Evolutionary conservation across 2,888 invertebrate species (phyloP), one percentile per base, ranked within the genome.

Genomic region (Sussaba pulchella): DNA sequence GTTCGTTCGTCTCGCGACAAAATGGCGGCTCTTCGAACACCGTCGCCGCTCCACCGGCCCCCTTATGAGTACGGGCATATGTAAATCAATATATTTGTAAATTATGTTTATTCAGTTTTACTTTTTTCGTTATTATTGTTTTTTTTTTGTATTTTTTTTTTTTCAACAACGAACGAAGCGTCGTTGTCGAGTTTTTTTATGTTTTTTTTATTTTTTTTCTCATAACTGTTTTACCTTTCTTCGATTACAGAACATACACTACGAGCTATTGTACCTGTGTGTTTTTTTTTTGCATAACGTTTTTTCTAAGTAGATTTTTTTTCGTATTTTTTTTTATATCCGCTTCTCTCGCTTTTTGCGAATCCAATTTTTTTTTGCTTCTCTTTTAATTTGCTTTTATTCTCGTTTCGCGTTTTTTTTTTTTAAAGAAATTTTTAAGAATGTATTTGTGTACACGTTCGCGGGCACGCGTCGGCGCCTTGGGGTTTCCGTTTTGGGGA

Each of bases 1-100:
- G 39, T n/a, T 47, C 52, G 45, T 43, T 71, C 36, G 21, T 36
- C 71, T 14, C 41, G 31, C 47, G 70, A 71, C 74, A 19, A 41
- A 72, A 67, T 61, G 71, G 69, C 61, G 59, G 57, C 77, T 66
- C 63, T 70, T 71, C 73, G 80, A 81, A 79, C 79, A 83, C 64
- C 76, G 59, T 75, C 66, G 82, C 85, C 88, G 87, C 88, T 87
- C 89, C 84, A 87, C 87, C 89, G 89, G 85, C 88, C 91, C 91
- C 73, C 92, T 92, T 92, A 92, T 89, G 89, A 91, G 91, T 92
- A 92, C 92, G 92, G 92, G 92, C 92, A 92, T 92, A 92, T 92
- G 92, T 92, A 92, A 92, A 92, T 91, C 92, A 92, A 92, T 92
- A 92, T 90, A 92, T 92, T 92, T 92, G 92, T 92, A 92, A 92